Base-by-base conservation (phyloP, 1,140 invertebrate genomes). In the Portunus trituberculatus region DNA sequence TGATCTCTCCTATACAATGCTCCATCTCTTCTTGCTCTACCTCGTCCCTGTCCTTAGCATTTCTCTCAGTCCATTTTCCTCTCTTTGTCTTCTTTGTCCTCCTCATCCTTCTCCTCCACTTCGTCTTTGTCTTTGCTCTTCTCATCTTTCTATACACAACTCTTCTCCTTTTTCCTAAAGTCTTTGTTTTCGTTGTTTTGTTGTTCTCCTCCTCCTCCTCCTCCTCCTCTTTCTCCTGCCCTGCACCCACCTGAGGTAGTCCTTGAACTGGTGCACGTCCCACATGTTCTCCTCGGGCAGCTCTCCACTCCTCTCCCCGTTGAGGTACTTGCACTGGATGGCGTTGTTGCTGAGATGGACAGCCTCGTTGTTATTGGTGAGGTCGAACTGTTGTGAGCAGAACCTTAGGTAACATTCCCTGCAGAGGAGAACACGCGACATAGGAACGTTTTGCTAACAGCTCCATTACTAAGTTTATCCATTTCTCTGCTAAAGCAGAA, bases 301-400 rank as follows among this genome's bases (percentile, higher is more conserved):
- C 6, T 98, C 97, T 96, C 98, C 97, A 96, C 98, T 98, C 91
- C 99, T 97, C 89, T 98, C 98, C 84, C 97, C 97, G 96, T 99
- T 99, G 96, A 98, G 98, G 96, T 99, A 99, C 97, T 98, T 98
- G 96, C 98, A 98, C 97, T 99, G 99, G 45, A 99, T 98, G 1
- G 99, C 98, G 97, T 99, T 98, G 97, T 99, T 99, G 82, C 98
- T 99, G 8, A 99, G 97, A 97, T 99, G 99, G 91, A 99, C 98
- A 0, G 98, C 99, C 97, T 99, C 99, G 96, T 99, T 98, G 96
- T 98, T 98, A 97, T 99, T 98, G n/a, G 98, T 98, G 83, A 99
- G 97, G 95, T 98, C 98, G 97, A 99, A 99, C 96, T 98, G 98
- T 97, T 99, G 98, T 0, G 99, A 98, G 97, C 99, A 99, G 97